Percentiles rank a stretch among this genome's conserved stretches.
phyloP scores from a whole-genome alignment of 2,113 vertebrate species.

The Solea solea region DNA sequence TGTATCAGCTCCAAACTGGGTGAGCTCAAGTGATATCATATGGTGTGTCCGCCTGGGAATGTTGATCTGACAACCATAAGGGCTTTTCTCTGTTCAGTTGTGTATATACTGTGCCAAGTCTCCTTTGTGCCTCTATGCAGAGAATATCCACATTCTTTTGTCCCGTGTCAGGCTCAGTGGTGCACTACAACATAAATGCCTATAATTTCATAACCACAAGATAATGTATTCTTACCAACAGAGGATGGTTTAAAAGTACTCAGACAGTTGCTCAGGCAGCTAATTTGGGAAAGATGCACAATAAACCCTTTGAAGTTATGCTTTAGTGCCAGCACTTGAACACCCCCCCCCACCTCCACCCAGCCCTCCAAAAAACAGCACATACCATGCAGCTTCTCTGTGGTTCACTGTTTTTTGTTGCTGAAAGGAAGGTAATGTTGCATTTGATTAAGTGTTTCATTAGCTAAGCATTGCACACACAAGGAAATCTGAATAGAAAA shows the following conservation, averaged over 20 bases:
- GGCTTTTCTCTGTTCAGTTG: constrained; percentile 42
- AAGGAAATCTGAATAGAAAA: constrained; percentile 25
- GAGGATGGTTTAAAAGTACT: constrained; percentile 64
- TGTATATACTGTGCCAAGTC: constrained; percentile 36
- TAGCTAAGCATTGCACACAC: constrained; percentile 39
- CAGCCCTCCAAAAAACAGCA: constrained; percentile 34
- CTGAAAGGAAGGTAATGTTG: constrained; percentile 56
- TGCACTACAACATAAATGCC: constrained; percentile 56
- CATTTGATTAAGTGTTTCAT: constrained; percentile 62
- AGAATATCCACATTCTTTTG: constrained; percentile 41
- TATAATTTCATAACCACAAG: constrained; percentile 63
- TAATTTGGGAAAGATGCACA: constrained; percentile 72
- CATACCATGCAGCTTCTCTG: constrained; percentile 37
- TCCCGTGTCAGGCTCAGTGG: constrained; percentile 36
- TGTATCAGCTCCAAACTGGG: constrained; percentile 34
- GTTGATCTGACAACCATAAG: constrained; percentile 69
- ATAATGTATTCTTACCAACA: constrained; percentile 71
- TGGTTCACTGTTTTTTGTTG: constrained; percentile 46
- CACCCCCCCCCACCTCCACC: background rate
- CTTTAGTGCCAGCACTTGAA: constrained; percentile 43
- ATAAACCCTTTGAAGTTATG: constrained; percentile 72
- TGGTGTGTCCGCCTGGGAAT: constrained; percentile 65
- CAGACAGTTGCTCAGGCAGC: constrained; percentile 63
- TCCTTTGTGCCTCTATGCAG: constrained; percentile 43
- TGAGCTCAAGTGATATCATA: constrained; percentile 51